A percentile compares a stretch with the other conserved stretches of the same genome.
phyloP scores from a whole-genome alignment of 2,797 vertebrate genomes.

The Pseudochromis fuscus region DNA sequence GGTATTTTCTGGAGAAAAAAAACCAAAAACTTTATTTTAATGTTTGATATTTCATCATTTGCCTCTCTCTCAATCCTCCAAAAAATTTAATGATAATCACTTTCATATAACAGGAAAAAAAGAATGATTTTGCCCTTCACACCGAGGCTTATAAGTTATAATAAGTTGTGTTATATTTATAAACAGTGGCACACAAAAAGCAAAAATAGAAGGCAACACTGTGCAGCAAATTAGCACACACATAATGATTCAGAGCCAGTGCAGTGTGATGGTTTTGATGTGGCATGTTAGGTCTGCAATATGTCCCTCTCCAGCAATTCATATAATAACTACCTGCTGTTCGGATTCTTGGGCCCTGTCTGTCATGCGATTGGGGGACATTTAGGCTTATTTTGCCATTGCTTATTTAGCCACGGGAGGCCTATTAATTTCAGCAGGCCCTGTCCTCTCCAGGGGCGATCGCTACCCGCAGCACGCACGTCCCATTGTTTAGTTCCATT shows the following conservation, averaged over 20 bases:
- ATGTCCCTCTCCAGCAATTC: slow-evolving; percentile 82
- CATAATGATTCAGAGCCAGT: slow-evolving; percentile 66
- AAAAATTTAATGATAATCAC: slow-evolving; percentile 16
- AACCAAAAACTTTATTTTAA: slow-evolving; percentile 33
- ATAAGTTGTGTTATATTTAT: slow-evolving; percentile 14
- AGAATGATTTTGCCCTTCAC: slow-evolving; percentile 25
- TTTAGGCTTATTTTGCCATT: slow-evolving; percentile 87
- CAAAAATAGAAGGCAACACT: slow-evolving; percentile 39
- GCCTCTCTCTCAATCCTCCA: background rate
- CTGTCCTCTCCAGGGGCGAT: slow-evolving; percentile 85
- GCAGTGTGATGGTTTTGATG: slow-evolving; percentile 76
- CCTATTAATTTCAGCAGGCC: slow-evolving; percentile 89
- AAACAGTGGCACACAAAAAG: slow-evolving; percentile 18
- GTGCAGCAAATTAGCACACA: slow-evolving; percentile 47
- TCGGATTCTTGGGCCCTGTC: slow-evolving; percentile 85
- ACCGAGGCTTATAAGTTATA: background rate
- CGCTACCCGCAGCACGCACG: slow-evolving; percentile 75
- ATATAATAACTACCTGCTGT: slow-evolving; percentile 88
- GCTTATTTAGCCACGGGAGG: slow-evolving; percentile 89
- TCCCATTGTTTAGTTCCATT: slow-evolving; percentile 85
- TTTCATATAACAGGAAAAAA: background rate
- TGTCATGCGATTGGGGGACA: slow-evolving; percentile 85
- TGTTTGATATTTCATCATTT: slow-evolving; percentile 36
- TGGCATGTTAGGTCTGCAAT: slow-evolving; percentile 81
- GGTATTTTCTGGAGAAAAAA: slow-evolving; percentile 66